Percentiles rank a stretch among this genome's conserved stretches.
Conservation (phyloP, 2,797 vertebrate genomes). For the Acrossocheilus fasciatus region DNA sequence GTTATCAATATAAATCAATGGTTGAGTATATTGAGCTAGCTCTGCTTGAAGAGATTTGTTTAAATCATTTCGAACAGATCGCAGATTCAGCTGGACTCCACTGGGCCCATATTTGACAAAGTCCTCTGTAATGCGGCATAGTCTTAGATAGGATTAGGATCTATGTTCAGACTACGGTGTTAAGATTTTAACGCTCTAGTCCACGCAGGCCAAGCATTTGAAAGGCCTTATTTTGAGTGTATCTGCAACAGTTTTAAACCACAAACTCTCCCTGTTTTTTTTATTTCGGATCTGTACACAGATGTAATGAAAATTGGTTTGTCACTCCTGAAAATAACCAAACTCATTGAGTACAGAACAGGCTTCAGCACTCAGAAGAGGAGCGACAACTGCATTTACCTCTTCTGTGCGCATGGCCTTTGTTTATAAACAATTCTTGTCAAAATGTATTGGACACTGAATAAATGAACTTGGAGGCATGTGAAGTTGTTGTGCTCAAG, state of each 20-base stretch:
- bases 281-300: neutral
- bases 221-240: neutral
- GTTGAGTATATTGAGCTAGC: neutral
- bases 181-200: neutral
- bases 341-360: neutral
- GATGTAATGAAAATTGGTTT: neutral
- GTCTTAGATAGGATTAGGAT: constrained; percentile 12
- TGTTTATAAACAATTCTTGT: constrained; percentile 13
- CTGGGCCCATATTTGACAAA: constrained; percentile 4
- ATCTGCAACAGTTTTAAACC: neutral
- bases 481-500: neutral
- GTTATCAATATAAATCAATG: constrained; percentile 5
- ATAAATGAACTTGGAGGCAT: neutral
- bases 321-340: neutral
- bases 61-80: neutral
- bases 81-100: constrained; percentile 29
- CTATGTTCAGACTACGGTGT: constrained; percentile 12
- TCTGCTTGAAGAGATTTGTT: neutral
- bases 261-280: neutral
- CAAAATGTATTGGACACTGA: neutral
- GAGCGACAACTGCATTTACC: neutral
- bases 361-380: neutral
- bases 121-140: constrained; percentile 12
- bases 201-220: neutral
- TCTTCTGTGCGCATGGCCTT: neutral